Evolutionary conservation across 2,888 invertebrate genomes (phyloP).

Genomic region (Drosophila mettleri): DNA sequence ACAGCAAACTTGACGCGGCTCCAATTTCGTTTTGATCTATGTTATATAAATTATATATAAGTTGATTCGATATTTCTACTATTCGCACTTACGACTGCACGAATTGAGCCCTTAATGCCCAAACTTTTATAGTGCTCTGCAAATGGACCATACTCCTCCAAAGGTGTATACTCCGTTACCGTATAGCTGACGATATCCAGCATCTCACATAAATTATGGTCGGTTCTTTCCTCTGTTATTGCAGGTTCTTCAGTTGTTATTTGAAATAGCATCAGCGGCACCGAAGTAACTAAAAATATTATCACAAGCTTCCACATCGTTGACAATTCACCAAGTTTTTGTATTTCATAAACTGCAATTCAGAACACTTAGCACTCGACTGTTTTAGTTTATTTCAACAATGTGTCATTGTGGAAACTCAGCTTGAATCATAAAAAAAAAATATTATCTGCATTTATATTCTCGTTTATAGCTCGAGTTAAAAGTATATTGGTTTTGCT

Average conservation of each 20-base stretch:
- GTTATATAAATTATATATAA: no score
- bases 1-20: conserved; percentile 32
- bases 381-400: neutral
- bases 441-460: neutral
- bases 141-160: neutral
- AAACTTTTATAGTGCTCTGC: neutral
- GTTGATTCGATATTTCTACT: neutral
- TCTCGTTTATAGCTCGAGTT: neutral
- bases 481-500: neutral
- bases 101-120: neutral
- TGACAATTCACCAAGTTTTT: neutral
- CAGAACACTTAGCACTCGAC: neutral
- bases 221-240: neutral
- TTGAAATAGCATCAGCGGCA: neutral
- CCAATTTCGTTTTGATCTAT: conserved; percentile 38
- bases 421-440: neutral
- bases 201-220: neutral
- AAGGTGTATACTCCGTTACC: neutral
- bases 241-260: neutral
- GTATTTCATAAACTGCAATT: neutral
- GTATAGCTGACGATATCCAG: neutral
- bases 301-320: neutral
- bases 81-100: neutral
- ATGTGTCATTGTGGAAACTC: neutral
- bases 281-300: neutral